Base-by-base conservation (phyloP, 2,113 vertebrate genomes). In the Barbus barbus region DNA sequence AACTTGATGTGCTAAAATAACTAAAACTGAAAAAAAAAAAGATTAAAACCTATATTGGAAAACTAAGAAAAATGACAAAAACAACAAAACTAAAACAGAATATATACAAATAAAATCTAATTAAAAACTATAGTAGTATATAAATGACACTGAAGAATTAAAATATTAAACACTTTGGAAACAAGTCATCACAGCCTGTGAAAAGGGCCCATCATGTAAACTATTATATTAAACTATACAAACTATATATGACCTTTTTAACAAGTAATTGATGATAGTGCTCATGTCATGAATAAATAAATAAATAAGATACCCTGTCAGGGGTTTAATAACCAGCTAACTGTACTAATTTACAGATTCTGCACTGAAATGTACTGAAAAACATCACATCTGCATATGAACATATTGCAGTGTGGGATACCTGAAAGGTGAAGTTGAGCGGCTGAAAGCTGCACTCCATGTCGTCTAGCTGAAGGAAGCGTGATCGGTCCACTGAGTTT, bases 361-460 rank as follows among this genome's bases (percentile, higher is more conserved):
- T 69, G 9, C 31, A 69, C 36, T 69, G 11, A 36, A 69, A 36
- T 36, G 31, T 5, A 2, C 8, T 36, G 28, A 22, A 36, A 36
- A 36, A 36, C 18, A 1, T 69, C 8, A 33, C 3, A 36, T 44
- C 41, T 44, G 65, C 72, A 20, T 5, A 24, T 41, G 12, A 18
- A 48, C 44, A 31, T 16, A 18, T 9, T 56, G 18, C 18, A 56
- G 51, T 56, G 20, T 36, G 26, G 14, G 46, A 48, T 58, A 99
- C 98, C 97, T 99, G 97, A 83, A 99, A 95, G 1, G 97, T 98
- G 88, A 98, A 89, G 89, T 99, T 99, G 69, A 99, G 94, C 44
- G 96, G 95, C 89, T 99, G 98, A 87, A 98, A 99, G 88, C 95
- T 92, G 83, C 98, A 99, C 78, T 97, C 95, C 51, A 96, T 92